Evolutionary conservation across 2,888 invertebrate species (phyloP), one percentile per base, ranked within the genome.

Genomic region (Lithophane leautieri): DNA sequence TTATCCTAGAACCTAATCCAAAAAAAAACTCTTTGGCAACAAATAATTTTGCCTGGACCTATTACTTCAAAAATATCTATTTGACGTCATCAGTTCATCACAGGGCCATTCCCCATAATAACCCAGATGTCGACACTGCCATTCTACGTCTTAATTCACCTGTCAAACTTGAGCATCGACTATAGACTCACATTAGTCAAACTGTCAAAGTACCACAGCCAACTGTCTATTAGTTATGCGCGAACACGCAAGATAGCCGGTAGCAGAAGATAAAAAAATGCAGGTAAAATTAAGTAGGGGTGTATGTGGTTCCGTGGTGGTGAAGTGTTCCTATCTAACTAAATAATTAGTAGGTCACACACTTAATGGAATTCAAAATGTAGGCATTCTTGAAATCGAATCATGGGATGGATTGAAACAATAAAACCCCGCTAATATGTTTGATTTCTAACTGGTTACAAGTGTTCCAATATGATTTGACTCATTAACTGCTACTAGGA

Each of bases 161-260:
- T 91, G 90, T 92, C 93, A 90, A 93, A 91, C 89, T 89, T 83
- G 76, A 88, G 81, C 90, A 89, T 90, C 88, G 91, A 90, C 92
- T 91, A 93, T 93, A 93, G 93, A 90, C 91, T 90, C 93, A 89
- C 96, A 96, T 96, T 95, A 95, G 94, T 96, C 95, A 96, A 95
- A 90, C 93, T 95, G 96, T 95, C 96, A 94, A 94, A 93, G 91
- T 88, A 88, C 90, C 89, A 88, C 93, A 90, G 91, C 86, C 90
- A 92, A 92, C 94, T 95, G 95, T 95, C 94, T 94, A 94, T 95
- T 93, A 92, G 91, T 92, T 93, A 93, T 95, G 93, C 93, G 82
- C 81, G 81, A 83, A 85, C 81, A 85, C 79, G 78, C 91, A 89
- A 91, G 89, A 91, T 91, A 90, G 89, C 87, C 93, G 92, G 95